phyloP scores from a whole-genome alignment of 2,113 vertebrate genomes.

The Bujurquina vittata region DNA sequence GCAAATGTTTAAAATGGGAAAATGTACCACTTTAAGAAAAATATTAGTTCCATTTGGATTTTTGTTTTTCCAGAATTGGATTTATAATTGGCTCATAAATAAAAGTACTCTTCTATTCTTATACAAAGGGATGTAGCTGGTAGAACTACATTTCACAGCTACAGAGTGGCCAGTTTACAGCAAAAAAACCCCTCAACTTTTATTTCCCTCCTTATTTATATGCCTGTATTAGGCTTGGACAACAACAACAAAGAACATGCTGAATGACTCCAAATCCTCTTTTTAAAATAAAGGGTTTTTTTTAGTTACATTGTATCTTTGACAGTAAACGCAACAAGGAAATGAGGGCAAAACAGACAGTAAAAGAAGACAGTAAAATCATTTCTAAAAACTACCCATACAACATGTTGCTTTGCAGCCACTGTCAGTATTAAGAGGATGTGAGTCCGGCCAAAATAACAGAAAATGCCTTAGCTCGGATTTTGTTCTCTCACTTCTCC shows the following conservation, averaged over 20 bases:
- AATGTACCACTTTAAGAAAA: too few relatives aligned
- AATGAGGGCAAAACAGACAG: too few relatives aligned
- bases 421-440: background rate
- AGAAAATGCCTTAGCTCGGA: background rate
- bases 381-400: background rate
- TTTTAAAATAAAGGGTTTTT: background rate
- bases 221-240: background rate
- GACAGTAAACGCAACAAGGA: background rate
- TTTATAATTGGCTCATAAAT: background rate
- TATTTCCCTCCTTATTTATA: background rate
- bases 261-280: background rate
- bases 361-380: background rate
- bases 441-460: background rate
- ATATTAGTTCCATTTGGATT: too few relatives aligned
- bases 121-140: background rate
- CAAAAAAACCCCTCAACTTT: background rate
- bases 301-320: background rate
- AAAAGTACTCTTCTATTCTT: background rate
- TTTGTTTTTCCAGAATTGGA: background rate
- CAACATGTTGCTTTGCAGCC: background rate
- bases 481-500: constrained; percentile 22
- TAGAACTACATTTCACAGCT: background rate
- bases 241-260: background rate
- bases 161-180: constrained; percentile 4
- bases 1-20: background rate